Conservation (phyloP, 1,140 invertebrate genomes). For the Contarinia nasturtii region DNA sequence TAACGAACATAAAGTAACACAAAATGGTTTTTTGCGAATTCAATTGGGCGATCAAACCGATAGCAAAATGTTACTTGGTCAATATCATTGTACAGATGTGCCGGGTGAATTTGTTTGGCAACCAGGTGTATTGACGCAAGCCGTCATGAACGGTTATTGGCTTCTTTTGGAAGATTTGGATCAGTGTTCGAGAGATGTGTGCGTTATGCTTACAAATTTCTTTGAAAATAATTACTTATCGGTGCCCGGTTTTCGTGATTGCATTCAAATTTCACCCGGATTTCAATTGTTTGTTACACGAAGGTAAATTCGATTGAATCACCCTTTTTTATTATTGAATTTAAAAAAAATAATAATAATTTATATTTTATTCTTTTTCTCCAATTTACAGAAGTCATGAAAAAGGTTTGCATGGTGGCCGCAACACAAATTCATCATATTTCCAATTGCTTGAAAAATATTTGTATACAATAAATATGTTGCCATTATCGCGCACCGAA, state of each 20-base stretch:
- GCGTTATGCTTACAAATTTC: conserved; percentile 67
- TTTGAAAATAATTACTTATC: conserved; percentile 66
- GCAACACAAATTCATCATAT: conserved; percentile 40
- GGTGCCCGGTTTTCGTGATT: conserved; percentile 72
- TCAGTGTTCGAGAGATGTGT: conserved; percentile 78
- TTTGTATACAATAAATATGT: conserved; percentile 61
- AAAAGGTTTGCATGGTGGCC: conserved; percentile 22
- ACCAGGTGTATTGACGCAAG: conserved; percentile 76
- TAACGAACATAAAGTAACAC: neutral
- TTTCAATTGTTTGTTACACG: conserved; percentile 87
- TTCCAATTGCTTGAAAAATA: conserved; percentile 56
- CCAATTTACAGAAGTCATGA: neutral
- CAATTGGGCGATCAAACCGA: conserved; percentile 98
- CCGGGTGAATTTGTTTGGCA: conserved; percentile 96
- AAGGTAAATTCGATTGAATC: conserved; percentile 34
- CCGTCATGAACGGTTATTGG: conserved; percentile 77
- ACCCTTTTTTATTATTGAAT: neutral
- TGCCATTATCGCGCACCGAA: conserved; percentile 57
- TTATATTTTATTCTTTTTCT: conserved; percentile 17
- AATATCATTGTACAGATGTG: conserved; percentile 87
- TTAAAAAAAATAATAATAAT: conserved; percentile 2
- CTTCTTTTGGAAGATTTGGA: conserved; percentile 93
- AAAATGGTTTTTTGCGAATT: conserved; percentile 32
- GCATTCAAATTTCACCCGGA: conserved; percentile 51
- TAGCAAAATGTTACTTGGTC: conserved; percentile 82